Conservation (phyloP, 2,113 vertebrate genomes). For the Redunca redunca region DNA sequence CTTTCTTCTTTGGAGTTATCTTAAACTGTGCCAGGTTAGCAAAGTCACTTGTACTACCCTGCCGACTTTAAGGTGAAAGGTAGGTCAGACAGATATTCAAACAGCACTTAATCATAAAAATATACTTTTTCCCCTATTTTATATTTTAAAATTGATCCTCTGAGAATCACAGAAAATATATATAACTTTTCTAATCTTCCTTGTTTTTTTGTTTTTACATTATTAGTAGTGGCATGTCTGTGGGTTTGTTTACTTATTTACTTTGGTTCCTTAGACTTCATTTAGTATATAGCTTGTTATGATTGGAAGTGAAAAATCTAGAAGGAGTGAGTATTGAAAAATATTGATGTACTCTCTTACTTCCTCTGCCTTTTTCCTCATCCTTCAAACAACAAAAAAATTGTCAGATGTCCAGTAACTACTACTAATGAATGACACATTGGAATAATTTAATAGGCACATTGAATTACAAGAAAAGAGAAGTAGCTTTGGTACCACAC, state of each 20-base stretch:
- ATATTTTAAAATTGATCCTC: neutral
- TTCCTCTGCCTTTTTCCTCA: neutral
- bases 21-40: conserved; percentile 45
- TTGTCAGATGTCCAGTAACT: neutral
- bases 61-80: conserved; percentile 48
- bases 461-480: conserved; percentile 1
- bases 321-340: conserved; percentile 37
- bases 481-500: conserved; percentile 18
- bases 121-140: neutral
- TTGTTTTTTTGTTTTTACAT: neutral
- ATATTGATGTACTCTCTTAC: conserved; percentile 18
- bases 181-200: neutral
- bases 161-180: neutral
- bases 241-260: neutral
- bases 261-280: conserved; percentile 24
- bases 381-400: conserved; percentile 15
- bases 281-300: conserved; percentile 13
- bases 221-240: neutral
- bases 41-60: neutral
- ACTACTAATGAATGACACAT: neutral
- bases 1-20: conserved; percentile 30
- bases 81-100: conserved; percentile 1
- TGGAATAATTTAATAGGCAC: conserved; percentile 30
- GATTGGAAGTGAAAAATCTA: conserved; percentile 12
- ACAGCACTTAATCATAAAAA: neutral